Evolutionary conservation across 2,888 invertebrate species (phyloP).

Genomic region (Hesperia comma): DNA sequence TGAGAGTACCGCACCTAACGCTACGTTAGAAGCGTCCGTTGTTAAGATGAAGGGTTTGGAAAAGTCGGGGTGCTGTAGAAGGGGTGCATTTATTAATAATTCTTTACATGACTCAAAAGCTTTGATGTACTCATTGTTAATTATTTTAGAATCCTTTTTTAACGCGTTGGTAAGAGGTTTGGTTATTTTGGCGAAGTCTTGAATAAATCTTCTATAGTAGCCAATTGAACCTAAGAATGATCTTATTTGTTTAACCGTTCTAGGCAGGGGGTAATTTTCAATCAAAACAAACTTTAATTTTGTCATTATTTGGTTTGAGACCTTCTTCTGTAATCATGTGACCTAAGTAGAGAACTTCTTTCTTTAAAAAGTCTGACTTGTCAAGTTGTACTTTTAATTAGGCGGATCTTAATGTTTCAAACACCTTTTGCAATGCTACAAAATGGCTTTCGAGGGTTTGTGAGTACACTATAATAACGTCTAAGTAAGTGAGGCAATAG

Average conservation of each 20-base stretch:
- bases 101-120: slow-evolving; percentile 1
- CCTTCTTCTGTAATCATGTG: slow-evolving; percentile 14
- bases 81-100: background rate
- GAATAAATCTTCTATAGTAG: background rate
- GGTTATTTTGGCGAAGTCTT: background rate
- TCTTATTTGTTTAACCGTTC: background rate
- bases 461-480: too few relatives aligned
- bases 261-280: slow-evolving; percentile 34
- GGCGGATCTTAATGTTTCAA: too few relatives aligned
- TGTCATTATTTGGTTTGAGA: slow-evolving; percentile 39
- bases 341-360: too few relatives aligned
- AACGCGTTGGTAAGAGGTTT: background rate
- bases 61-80: background rate
- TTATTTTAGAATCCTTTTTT: background rate
- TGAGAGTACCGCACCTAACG: slow-evolving; percentile 48
- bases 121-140: background rate
- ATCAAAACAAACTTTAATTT: slow-evolving; percentile 47
- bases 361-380: too few relatives aligned
- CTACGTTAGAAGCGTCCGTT: slow-evolving; percentile 48
- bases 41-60: slow-evolving; percentile 41
- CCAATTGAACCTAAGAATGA: background rate
- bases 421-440: too few relatives aligned
- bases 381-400: too few relatives aligned
- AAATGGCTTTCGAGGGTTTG: too few relatives aligned
- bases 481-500: background rate